Conservation (phyloP, 1,140 invertebrate species). For the Lutraria rhynchaena region DNA sequence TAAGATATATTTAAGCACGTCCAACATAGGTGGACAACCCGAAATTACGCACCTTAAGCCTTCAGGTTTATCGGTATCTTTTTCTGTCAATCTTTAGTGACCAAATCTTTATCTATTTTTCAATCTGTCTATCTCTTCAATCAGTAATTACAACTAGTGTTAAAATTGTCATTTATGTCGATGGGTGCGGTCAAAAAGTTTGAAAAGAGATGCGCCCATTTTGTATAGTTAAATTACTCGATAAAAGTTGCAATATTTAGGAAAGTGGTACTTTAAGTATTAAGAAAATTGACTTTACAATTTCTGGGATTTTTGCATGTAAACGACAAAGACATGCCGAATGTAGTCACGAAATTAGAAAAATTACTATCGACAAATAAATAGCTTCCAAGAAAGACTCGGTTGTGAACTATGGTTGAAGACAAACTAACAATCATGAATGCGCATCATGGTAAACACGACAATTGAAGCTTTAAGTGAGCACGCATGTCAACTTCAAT, state of each 20-base stretch:
- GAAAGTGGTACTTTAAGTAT: background rate
- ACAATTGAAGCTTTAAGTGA: too few relatives aligned
- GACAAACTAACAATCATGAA: too few relatives aligned
- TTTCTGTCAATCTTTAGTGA: slow-evolving; percentile 23
- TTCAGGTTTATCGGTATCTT: slow-evolving; percentile 22
- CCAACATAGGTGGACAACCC: slow-evolving; percentile 24
- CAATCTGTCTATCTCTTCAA: slow-evolving; percentile 28
- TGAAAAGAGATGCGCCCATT: slow-evolving; percentile 13
- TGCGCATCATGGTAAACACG: too few relatives aligned
- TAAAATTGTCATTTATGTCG: slow-evolving; percentile 36
- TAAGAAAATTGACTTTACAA: too few relatives aligned
- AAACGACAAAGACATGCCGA: too few relatives aligned
- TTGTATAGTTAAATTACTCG: slow-evolving; percentile 22
- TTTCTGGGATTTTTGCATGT: too few relatives aligned
- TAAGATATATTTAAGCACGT: slow-evolving; percentile 24
- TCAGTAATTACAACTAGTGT: slow-evolving; percentile 27
- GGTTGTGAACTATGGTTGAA: too few relatives aligned
- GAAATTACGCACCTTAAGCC: slow-evolving; percentile 5
- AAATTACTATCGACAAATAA: too few relatives aligned
- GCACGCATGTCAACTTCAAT: too few relatives aligned
- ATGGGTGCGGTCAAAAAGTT: slow-evolving; percentile 19
- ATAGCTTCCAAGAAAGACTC: too few relatives aligned
- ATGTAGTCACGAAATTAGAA: too few relatives aligned
- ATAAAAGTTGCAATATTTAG: slow-evolving; percentile 13
- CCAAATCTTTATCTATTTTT: slow-evolving; percentile 39